phyloP scores from a whole-genome alignment of 2,797 vertebrate genomes.

The Platyrinchus mystaceus region DNA sequence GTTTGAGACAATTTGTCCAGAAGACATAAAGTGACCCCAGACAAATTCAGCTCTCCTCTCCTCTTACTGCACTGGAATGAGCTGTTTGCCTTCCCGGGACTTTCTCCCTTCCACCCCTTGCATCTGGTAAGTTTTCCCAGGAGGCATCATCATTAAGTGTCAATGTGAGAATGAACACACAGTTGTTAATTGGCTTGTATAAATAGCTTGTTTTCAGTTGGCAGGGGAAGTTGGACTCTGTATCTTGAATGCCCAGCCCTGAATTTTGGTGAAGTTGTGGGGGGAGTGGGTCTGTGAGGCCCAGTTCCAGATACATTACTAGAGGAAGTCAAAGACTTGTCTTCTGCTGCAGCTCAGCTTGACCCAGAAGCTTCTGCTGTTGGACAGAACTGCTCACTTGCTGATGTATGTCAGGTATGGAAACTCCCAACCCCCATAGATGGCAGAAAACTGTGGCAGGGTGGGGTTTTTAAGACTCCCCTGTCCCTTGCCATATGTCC shows the following conservation, averaged over 20 bases:
- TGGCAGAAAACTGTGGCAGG: neutral
- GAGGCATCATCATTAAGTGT: conserved; percentile 10
- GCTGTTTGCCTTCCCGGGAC: neutral
- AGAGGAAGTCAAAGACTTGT: neutral
- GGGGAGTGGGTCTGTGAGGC: neutral
- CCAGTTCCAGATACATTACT: neutral
- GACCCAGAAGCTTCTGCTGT: neutral
- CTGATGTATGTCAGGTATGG: neutral
- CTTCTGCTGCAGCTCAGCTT: neutral
- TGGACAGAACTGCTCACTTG: neutral
- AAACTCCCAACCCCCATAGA: neutral
- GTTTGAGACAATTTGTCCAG: neutral
- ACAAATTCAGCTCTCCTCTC: neutral
- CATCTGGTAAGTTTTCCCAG: neutral
- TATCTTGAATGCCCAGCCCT: neutral
- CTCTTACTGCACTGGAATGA: neutral
- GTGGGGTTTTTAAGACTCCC: neutral
- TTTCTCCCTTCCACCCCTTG: neutral
- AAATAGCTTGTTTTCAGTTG: neutral
- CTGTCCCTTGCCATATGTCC: neutral
- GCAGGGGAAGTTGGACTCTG: neutral
- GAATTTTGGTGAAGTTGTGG: neutral
- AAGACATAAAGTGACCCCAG: neutral
- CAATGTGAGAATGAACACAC: neutral
- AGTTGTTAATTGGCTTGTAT: conserved; percentile 14